phyloP scores from a whole-genome alignment of 2,113 vertebrate genomes.

The Alligator sinensis region DNA sequence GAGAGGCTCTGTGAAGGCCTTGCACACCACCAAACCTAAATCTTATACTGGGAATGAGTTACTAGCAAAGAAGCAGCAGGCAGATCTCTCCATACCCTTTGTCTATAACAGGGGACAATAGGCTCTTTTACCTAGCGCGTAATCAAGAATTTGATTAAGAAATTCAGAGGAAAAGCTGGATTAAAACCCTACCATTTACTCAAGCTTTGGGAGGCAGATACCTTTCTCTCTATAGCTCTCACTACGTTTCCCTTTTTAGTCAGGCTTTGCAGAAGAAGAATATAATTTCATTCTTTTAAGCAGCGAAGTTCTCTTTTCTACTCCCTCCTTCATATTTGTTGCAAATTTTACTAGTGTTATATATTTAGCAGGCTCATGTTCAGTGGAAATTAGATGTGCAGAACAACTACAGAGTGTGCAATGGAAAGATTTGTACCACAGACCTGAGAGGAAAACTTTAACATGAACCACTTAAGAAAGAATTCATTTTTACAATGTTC shows the following conservation, averaged over 20 bases:
- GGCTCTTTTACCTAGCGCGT: background rate
- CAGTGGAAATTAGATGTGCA: background rate
- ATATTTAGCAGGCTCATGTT: background rate
- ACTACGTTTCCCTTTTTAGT: background rate
- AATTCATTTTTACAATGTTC: background rate
- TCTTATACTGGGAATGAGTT: background rate
- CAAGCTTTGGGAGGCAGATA: background rate
- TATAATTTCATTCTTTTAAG: background rate
- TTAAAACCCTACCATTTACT: background rate
- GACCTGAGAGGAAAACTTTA: background rate
- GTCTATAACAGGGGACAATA: background rate
- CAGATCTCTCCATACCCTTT: no score
- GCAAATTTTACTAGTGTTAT: background rate
- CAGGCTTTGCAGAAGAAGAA: background rate
- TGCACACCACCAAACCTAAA: no score
- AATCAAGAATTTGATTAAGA: no score
- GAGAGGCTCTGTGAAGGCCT: background rate
- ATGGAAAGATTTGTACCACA: background rate
- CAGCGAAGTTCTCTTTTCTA: background rate
- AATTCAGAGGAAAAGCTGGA: background rate
- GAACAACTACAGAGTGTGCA: background rate
- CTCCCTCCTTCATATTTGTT: background rate
- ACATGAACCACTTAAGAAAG: background rate
- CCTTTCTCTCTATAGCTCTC: background rate
- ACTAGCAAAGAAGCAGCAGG: background rate